Base-by-base conservation (phyloP, 2,797 vertebrate genomes). In the Cygnus olor region DNA sequence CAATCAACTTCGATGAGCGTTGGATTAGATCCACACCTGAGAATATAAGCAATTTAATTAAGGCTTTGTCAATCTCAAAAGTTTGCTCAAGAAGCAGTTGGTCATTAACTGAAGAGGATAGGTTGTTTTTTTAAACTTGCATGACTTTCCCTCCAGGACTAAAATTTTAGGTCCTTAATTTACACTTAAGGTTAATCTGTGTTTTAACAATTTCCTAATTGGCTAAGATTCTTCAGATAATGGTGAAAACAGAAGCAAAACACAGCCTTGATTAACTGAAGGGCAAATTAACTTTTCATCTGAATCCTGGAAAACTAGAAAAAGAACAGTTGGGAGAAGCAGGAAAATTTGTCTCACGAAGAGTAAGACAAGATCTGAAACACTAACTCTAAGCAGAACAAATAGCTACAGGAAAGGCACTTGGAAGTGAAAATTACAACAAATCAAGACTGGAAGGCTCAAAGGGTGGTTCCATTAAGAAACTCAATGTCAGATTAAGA, bases 181-280 rank as follows among this genome's bases (percentile, higher is more conserved):
- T 78, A 71, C 58, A 80, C 61, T 80, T 90, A 88, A 89, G 83
- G 97, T 97, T 97, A 97, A 97, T 94, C 92, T 91, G 63, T 84
- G 78, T 81, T 97, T 90, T 95, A 97, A 97, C 78, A 89, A 89
- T 96, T 81, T 95, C 83, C 83, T 95, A 87, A 96, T 95, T 63
- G 90, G 76, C 80, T 68, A 93, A 71, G 5, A 88, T 94, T 87
- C 5, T 7, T 84, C 0, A 3, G 90, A 58, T 91, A 96, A 88
- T 57, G 85, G 90, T 63, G 63, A 79, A 57, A 83, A 88, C 3
- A 1, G 24, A 78, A 94, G 42, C 32, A 93, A 80, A 96, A 86
- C 17, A 93, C 13, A 63, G n/a, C 76, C 80, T 95, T 95, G 85
- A 97, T 97, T 96, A 97, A 95, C 42, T 91, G 84, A 96, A 94